phyloP scores from a whole-genome alignment of 2,888 invertebrate species.

The Callyntrura guangdongensis region DNA sequence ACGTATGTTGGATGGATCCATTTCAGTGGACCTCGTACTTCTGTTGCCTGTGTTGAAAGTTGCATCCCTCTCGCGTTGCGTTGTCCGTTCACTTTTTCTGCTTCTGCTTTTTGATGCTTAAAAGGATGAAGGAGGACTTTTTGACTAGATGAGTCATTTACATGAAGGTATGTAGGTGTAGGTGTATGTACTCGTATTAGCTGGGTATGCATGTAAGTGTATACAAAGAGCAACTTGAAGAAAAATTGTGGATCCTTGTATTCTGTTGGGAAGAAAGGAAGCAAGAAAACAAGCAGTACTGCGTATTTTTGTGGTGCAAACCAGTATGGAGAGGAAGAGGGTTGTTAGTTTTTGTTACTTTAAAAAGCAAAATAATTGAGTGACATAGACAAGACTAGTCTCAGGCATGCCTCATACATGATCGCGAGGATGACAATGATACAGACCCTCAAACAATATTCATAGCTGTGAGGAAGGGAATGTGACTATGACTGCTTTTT shows the following conservation, averaged over 20 bases:
- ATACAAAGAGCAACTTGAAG: neutral
- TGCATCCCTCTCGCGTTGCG: neutral
- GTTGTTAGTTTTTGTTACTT: neutral
- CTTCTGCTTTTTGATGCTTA: neutral
- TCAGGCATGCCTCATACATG: neutral
- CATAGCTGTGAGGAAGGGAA: conserved; percentile 5
- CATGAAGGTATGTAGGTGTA: conserved; percentile 37
- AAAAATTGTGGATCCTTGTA: too few species aligned
- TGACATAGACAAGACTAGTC: neutral
- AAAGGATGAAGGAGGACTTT: conserved; percentile 30
- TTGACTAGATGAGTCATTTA: conserved; percentile 54
- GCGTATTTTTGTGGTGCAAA: neutral
- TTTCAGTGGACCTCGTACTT: neutral
- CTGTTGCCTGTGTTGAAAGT: neutral
- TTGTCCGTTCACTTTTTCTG: conserved; percentile 24
- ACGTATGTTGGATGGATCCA: neutral
- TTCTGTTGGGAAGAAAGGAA: neutral
- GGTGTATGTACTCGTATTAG: too few species aligned
- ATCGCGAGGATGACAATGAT: neutral
- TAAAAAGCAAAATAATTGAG: neutral
- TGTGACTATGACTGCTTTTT: neutral
- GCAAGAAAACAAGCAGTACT: neutral
- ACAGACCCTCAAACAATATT: neutral
- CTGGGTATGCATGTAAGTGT: neutral
- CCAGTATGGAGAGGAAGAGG: neutral